Evolutionary conservation across 2,797 vertebrate genomes (phyloP), one percentile per base, ranked within the genome.

Genomic region (Cetoscarus ocellatus): DNA sequence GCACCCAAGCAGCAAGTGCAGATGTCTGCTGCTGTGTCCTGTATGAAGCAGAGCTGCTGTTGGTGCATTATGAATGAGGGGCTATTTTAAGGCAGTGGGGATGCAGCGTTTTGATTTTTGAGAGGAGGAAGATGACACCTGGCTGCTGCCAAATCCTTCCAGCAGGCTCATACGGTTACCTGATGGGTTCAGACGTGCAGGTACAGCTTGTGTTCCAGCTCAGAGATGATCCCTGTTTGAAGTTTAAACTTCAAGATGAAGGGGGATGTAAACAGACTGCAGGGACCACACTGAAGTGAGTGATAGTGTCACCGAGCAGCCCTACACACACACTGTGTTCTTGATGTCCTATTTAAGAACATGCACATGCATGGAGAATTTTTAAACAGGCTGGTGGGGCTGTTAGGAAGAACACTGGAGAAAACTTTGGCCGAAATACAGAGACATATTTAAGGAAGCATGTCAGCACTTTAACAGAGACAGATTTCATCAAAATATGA

Each of bases 1-100:
- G 83, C 84, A 89, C 49, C 90, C 85, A 86, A 87, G 86, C 91
- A 88, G 76, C 84, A 83, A 92, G 87, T 88, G 83, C 89, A 88
- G 83, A 88, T 89, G 88, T 92, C 92, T 86, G 87, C 92, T 87
- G 84, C 84, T 88, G 81, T 84, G 89, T 86, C 90, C 88, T 75
- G 73, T 66, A 79, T 80, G 75, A 91, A 80, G 85, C 42, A 35
- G 50, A 51, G 75, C 82, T 84, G 79, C 85, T 81, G 78, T 78
- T 88, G 84, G 88, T 93, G 91, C 90, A 92, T 91, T 89, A 94
- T 93, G 86, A 85, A 94, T 93, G 92, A 93, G 83, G 67, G 79
- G 80, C 87, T 93, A 92, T 93, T 93, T 93, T 91, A 90, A 92
- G 91, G 86, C 77, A 71, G 58, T 18, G 36, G 73, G 80, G 81